A percentile compares a stretch with the other conserved stretches of the same genome.
These are phyloP conservation scores for Actinia tenebrosa DNA, from an alignment of 64 coral and sea anemone genomes.

Conservation along the genomic window DNA sequence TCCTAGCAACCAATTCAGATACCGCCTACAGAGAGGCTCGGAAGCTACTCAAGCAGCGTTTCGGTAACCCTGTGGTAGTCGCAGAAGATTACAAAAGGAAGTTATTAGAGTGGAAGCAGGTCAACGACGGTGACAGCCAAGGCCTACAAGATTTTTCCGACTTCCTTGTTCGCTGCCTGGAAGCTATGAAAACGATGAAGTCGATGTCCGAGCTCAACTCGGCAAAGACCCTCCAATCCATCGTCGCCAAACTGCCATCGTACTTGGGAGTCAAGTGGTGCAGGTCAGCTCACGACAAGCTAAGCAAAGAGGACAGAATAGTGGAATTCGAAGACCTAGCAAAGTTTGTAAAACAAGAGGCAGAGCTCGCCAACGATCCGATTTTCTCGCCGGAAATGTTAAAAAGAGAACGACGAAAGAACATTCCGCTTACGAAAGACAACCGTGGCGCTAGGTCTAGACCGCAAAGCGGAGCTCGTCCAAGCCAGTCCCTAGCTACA, in stretches of 20 bases:
- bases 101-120: too few species aligned
- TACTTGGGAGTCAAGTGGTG: slow-evolving; percentile 32
- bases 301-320: neutral
- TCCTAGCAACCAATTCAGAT: too few species aligned
- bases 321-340: neutral
- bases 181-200: slow-evolving; percentile 14
- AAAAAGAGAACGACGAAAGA: neutral
- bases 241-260: slow-evolving; percentile 3
- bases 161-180: slow-evolving; percentile 24
- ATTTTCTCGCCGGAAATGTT: slow-evolving; percentile 10
- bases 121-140: neutral
- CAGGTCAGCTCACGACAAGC: neutral
- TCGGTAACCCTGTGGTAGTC: too few species aligned
- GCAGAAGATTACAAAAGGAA: too few species aligned
- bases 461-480: neutral
- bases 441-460: neutral
- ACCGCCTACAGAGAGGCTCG: too few species aligned
- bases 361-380: slow-evolving; percentile 20
- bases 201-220: slow-evolving; percentile 44
- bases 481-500: too few species aligned
- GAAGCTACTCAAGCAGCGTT: too few species aligned
- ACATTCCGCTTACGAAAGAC: neutral
- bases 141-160: slow-evolving; percentile 28
- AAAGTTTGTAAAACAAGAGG: neutral
- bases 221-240: neutral